Conservation (phyloP, 2,113 vertebrate genomes). For the Ornithorhynchus anatinus region DNA sequence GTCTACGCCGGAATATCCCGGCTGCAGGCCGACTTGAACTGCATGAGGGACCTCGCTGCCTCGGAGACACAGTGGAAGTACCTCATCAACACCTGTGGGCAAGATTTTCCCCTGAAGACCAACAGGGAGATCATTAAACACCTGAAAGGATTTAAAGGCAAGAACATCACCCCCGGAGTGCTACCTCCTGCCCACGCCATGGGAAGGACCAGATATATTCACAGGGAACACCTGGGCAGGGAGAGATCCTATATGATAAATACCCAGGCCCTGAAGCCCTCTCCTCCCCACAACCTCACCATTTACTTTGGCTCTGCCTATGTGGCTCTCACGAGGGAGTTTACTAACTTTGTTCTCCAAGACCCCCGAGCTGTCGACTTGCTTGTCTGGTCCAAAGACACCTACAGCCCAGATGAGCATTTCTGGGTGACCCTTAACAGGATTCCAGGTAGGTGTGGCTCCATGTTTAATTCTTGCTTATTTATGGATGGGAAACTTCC, state of each 20-base stretch:
- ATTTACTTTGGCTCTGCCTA: conserved; percentile 49
- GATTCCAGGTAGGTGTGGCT: conserved; percentile 31
- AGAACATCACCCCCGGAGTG: conserved; percentile 42
- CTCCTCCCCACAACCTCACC: conserved; percentile 37
- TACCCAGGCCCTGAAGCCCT: background rate
- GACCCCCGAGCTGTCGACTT: conserved; percentile 33
- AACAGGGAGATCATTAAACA: conserved; percentile 44
- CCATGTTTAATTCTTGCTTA: background rate
- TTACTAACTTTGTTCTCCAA: conserved; percentile 24
- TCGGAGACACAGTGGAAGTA: conserved; percentile 24
- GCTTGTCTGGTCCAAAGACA: conserved; percentile 43
- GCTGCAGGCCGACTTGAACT: conserved; percentile 38
- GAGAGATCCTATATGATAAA: background rate
- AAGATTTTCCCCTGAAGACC: conserved; percentile 50
- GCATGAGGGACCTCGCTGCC: conserved; percentile 23
- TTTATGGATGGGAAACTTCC: background rate
- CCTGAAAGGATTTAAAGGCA: conserved; percentile 32
- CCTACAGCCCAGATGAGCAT: conserved; percentile 53
- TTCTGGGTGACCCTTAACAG: conserved; percentile 51
- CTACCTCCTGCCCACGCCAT: conserved; percentile 13
- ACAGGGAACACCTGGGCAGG: background rate
- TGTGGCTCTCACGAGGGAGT: conserved; percentile 34
- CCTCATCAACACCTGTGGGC: conserved; percentile 43
- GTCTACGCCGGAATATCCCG: conserved; percentile 46
- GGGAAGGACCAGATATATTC: conserved; percentile 28